Base-by-base conservation (phyloP, 2,113 vertebrate species). In the Paramormyrops kingsleyae region DNA sequence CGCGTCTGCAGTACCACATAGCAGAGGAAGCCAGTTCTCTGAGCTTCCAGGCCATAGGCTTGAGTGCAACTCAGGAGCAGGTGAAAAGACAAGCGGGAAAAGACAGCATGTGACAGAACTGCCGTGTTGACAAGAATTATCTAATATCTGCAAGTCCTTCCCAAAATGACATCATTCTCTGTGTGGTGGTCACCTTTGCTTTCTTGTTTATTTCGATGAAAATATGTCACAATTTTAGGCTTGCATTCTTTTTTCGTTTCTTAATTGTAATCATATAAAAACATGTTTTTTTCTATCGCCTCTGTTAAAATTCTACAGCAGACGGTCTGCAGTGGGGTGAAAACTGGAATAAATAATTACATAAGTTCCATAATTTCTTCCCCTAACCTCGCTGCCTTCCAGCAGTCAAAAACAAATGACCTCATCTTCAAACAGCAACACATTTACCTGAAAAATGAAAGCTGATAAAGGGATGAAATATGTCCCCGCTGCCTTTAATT, bases 391-490 rank as follows among this genome's bases (percentile, higher is more conserved):
- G 10, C 62, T 62, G 74, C 52, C 59, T 88, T 15, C 80, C 50
- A 47, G 56, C 87, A 84, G 59, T 85, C 83, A 70, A 31, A 87
- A 89, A 89, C 52, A 80, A 86, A 90, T 80, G 49, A n/a, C 87
- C 83, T 88, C 87, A 86, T 70, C 62, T 56, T 27, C 31, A 15
- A 52, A 44, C 87, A 86, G 87, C 17, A 77, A 70, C 47, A 87
- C 77, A 88, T 89, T 91, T 49, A 50, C 47, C 47, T 87, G 88
- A 77, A 87, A 90, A 89, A 90, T 86, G 27, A 83, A 62, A 88
- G 47, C 83, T 88, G 88, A 90, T 86, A 89, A 90, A 74, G 56
- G 24, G 46, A 52, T 89, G 88, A 86, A 84, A 90, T 83, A 90
- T 89, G 80, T 50, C 35, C 35, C 13, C 21, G 35, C 52, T 84